A percentile compares a stretch with the other conserved stretches of the same genome.
Conservation (phyloP, 2,113 vertebrate genomes). For the Phyllopteryx taeniolatus region DNA sequence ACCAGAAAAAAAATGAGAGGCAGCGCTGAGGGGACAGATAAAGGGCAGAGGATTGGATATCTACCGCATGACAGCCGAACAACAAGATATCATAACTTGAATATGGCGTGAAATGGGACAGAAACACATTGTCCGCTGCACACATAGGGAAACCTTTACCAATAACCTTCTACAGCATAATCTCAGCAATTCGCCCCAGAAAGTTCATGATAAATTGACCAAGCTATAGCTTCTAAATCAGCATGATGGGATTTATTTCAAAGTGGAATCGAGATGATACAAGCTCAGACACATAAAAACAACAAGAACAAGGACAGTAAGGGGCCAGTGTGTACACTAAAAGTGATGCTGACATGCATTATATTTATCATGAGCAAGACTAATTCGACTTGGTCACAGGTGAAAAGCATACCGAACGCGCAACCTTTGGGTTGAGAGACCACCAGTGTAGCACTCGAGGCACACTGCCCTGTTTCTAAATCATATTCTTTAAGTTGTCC, state of each 20-base stretch:
- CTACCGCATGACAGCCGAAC: conserved; percentile 22
- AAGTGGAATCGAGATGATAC: background rate
- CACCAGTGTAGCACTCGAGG: no score
- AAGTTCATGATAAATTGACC: conserved; percentile 26
- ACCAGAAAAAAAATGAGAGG: background rate
- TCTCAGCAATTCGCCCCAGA: conserved; percentile 1
- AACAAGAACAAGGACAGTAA: background rate
- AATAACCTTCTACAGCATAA: background rate
- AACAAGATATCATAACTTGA: conserved; percentile 13
- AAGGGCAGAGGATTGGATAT: conserved; percentile 20
- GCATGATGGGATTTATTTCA: conserved; percentile 41
- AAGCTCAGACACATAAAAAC: background rate
- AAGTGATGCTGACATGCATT: no score
- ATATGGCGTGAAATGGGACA: background rate
- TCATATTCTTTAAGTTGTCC: no score
- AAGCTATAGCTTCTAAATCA: conserved; percentile 23
- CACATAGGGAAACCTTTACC: conserved; percentile 25
- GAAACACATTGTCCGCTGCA: background rate
- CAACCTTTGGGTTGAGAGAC: no score
- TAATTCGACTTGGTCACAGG: no score
- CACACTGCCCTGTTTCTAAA: no score
- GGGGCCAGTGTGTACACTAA: background rate
- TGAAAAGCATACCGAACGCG: no score
- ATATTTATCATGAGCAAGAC: no score
- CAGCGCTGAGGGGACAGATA: conserved; percentile 10